Evolutionary conservation across 1,140 invertebrate genomes (phyloP), one percentile per base, ranked within the genome.

Genomic region (Plutomurus gul): DNA sequence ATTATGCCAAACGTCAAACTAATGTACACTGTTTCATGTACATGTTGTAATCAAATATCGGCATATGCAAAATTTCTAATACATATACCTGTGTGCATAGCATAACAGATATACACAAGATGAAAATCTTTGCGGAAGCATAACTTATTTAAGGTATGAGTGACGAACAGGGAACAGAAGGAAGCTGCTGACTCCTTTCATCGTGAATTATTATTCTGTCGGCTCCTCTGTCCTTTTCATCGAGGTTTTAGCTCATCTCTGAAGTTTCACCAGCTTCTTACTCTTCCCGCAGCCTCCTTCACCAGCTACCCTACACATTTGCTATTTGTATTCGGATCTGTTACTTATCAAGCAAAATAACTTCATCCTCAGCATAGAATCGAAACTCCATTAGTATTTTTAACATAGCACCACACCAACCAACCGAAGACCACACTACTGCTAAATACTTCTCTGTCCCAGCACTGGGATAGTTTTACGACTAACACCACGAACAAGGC

Each of bases 231-330:
- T 20, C 70, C 25, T 72, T 72, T 72, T 72, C 70, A 72, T 39
- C 40, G n/a, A 72, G 70, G 70, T 72, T 37, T 72, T 72, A 72
- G 70, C 70, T 72, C 70, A 72, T 72, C 40, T 72, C 70, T 72
- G 36, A 39, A 72, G 70, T 43, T 72, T 72, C 70, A 39, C 8
- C 39, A 36, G 37, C 56, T 65, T 65, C 20, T 65, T 36, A 65
- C 30, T 16, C 56, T n/a, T 36, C 18, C 5, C 56, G n/a, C 39
- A 36, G 37, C 56, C 36, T 65, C 20, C 36, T 36, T 33, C 30
- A 7, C 56, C 16, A 18, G n/a, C 5, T 30, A 65, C 27, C 27
- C 36, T 11, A 16, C 30, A 65, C 56, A 65, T 33, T 65, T 30
- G 56, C 27, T 65, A n/a, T n/a, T n/a, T n/a, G n/a, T n/a, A n/a